Evolutionary conservation across 2,797 vertebrate genomes (phyloP).

Genomic region (Poeciliopsis infans): DNA sequence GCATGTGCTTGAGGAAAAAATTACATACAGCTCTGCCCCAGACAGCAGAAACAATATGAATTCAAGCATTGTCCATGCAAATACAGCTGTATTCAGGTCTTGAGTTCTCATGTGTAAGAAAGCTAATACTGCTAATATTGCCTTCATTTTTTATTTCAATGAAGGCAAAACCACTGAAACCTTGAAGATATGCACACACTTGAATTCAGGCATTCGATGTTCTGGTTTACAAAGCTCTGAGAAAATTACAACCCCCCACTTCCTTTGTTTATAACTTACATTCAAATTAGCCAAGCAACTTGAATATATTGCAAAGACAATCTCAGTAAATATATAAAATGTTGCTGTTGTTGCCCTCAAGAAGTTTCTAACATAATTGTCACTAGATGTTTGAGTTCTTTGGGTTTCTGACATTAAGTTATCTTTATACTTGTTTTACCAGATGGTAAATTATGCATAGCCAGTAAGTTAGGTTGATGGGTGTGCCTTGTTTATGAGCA

Average conservation of each 20-base stretch:
- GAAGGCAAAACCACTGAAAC: neutral
- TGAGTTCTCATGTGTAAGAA: neutral
- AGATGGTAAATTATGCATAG: neutral
- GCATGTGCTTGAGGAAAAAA: slow-evolving; percentile 2
- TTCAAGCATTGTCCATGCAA: neutral
- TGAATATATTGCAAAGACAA: neutral
- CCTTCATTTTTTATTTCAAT: neutral
- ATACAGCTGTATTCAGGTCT: neutral
- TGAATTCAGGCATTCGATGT: neutral
- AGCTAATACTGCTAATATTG: neutral
- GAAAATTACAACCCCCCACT: neutral
- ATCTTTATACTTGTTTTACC: neutral
- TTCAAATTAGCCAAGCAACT: neutral
- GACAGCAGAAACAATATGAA: neutral
- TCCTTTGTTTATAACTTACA: neutral
- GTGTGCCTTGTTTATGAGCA: neutral
- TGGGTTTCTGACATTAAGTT: too few relatives aligned
- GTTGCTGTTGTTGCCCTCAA: neutral
- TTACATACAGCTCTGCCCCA: neutral
- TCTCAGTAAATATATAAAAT: neutral
- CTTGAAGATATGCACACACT: neutral
- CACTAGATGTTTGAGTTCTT: neutral
- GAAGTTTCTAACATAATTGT: neutral
- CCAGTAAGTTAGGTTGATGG: neutral
- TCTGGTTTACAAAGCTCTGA: neutral